Conservation (phyloP, 2,113 vertebrate genomes). For the Corydoras sp. region DNA sequence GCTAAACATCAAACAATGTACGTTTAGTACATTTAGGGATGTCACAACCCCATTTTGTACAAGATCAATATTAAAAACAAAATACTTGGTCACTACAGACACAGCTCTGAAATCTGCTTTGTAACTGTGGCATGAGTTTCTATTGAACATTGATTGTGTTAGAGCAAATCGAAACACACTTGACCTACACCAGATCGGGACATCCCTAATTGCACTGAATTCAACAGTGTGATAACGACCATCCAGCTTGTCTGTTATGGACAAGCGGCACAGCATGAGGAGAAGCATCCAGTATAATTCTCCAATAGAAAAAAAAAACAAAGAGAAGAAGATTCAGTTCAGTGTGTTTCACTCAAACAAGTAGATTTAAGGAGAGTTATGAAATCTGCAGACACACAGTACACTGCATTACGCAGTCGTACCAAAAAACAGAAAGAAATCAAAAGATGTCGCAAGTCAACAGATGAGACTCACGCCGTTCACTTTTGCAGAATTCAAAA, state of each 20-base stretch:
- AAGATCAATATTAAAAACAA: too few relatives aligned
- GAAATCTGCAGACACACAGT: conserved; percentile 2
- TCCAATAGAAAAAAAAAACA: background rate
- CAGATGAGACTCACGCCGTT: too few relatives aligned
- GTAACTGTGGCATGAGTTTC: too few relatives aligned
- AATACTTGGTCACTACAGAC: too few relatives aligned
- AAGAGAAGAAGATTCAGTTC: background rate
- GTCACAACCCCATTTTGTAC: too few relatives aligned
- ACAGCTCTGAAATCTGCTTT: too few relatives aligned
- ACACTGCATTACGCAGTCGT: background rate
- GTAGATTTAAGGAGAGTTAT: background rate
- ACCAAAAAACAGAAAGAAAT: background rate
- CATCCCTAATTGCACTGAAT: background rate
- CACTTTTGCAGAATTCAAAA: too few relatives aligned
- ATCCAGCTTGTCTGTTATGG: background rate
- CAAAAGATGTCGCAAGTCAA: background rate
- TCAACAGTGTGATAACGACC: background rate
- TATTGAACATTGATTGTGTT: too few relatives aligned
- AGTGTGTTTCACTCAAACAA: background rate
- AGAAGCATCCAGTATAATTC: background rate
- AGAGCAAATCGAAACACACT: too few relatives aligned
- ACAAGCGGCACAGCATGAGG: background rate
- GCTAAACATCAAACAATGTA: too few relatives aligned
- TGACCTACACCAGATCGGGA: background rate
- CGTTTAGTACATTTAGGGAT: too few relatives aligned